A percentile compares a stretch with the other conserved stretches of the same genome.
phyloP scores from a whole-genome alignment of 2,113 vertebrate species.

The Scophthalmus maximus region DNA sequence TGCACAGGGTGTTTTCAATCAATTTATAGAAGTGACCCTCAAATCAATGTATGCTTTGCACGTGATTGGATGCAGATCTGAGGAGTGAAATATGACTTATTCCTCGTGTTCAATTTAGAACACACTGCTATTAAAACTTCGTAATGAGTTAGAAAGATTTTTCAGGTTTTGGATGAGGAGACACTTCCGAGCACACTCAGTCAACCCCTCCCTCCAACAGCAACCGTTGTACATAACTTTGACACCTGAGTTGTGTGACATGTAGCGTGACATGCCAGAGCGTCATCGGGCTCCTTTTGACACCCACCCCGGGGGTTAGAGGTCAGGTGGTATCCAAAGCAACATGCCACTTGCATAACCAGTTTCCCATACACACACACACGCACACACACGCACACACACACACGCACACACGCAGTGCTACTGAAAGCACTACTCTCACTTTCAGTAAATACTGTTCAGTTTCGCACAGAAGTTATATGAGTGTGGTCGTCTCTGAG shows the following conservation, averaged over 20 bases:
- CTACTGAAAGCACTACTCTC: conserved; percentile 9
- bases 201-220: not conserved
- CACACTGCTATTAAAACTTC: not conserved
- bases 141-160: not conserved
- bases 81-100: no score
- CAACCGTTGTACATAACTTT: not conserved
- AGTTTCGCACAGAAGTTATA: not conserved
- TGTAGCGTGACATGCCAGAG: conserved; percentile 16
- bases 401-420: not conserved
- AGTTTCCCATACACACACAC: not conserved
- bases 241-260: conserved; percentile 41
- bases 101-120: no score
- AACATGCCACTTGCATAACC: conserved; percentile 46
- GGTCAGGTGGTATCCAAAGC: conserved; percentile 47
- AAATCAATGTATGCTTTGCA: no score
- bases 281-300: conserved; percentile 18
- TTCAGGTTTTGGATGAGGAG: no score
- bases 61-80: no score
- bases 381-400: not conserved
- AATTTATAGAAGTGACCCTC: no score
- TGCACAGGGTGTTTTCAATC: no score
- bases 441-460: conserved; percentile 51
- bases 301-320: conserved; percentile 35
- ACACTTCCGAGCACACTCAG: no score
- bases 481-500: not conserved